These are phyloP conservation scores for Ophion costatus DNA, from an alignment of 2,888 invertebrate species.

Conservation along the genomic window DNA sequence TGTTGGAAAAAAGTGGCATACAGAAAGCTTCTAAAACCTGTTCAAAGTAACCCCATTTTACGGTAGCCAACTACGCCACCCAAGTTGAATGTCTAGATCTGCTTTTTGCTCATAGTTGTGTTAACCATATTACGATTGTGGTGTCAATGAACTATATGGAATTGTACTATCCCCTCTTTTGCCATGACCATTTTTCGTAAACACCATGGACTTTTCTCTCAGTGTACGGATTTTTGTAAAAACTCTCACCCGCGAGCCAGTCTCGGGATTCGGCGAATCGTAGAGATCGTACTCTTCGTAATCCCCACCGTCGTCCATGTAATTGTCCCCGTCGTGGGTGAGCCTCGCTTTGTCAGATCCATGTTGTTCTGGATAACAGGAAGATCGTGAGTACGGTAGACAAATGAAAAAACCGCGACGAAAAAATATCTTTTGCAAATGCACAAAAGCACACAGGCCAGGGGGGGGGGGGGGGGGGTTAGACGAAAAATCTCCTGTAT, in stretches of 20 bases:
- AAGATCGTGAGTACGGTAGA: slow-evolving; percentile 37
- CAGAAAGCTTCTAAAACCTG: too few species aligned
- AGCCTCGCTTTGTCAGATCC: slow-evolving; percentile 69
- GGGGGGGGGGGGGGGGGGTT: neutral
- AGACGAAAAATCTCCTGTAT: slow-evolving; percentile 21
- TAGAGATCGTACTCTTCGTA: slow-evolving; percentile 72
- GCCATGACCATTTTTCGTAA: too few species aligned
- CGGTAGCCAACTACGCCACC: too few species aligned
- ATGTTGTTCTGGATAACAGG: slow-evolving; percentile 73
- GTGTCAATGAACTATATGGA: too few species aligned
- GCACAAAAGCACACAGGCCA: neutral
- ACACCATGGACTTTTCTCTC: too few species aligned
- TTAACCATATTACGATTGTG: too few species aligned
- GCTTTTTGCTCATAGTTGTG: too few species aligned
- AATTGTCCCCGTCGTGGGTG: slow-evolving; percentile 66
- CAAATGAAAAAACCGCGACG: slow-evolving; percentile 7
- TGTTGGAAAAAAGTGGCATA: too few species aligned
- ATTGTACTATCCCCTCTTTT: too few species aligned
- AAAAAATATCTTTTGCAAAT: neutral
- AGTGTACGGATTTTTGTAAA: neutral
- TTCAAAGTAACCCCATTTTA: too few species aligned
- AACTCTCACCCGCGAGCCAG: slow-evolving; percentile 73
- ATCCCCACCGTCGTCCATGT: slow-evolving; percentile 70
- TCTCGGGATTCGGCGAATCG: slow-evolving; percentile 69
- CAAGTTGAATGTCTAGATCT: too few species aligned